A percentile compares a stretch with the other conserved stretches of the same genome.
Evolutionary conservation across 2,797 vertebrate genomes (phyloP).

Genomic region (Pseudochirops corinnae): DNA sequence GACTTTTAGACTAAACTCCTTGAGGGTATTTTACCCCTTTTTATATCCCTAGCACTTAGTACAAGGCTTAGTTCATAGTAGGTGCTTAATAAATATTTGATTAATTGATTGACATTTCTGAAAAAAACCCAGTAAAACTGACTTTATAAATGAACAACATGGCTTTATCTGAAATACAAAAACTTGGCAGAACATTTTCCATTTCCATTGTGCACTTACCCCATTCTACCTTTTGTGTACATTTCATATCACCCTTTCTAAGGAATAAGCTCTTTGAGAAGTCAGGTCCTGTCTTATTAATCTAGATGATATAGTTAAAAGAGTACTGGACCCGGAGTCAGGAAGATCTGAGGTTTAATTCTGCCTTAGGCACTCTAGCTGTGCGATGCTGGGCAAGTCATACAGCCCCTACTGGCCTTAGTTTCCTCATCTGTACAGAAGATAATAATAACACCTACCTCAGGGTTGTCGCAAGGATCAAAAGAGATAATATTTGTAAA

Average conservation of each 20-base stretch:
- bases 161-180: conserved; percentile 45
- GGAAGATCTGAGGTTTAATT: background rate
- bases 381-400: background rate
- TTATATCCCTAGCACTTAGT: background rate
- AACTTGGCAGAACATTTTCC: background rate
- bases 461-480: background rate
- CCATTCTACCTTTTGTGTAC: background rate
- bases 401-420: background rate
- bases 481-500: background rate
- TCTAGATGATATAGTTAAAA: background rate
- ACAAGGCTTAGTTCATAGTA: background rate
- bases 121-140: conserved; percentile 28
- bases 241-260: background rate
- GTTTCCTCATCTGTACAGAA: background rate
- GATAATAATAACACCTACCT: background rate
- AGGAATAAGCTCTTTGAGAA: background rate
- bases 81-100: background rate
- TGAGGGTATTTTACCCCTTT: background rate
- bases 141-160: conserved; percentile 27
- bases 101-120: background rate
- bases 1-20: background rate
- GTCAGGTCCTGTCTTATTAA: background rate
- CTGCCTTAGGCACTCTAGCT: background rate
- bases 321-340: background rate
- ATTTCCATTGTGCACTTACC: background rate